phyloP scores from a whole-genome alignment of 2,797 vertebrate species.

The Otus scops region DNA sequence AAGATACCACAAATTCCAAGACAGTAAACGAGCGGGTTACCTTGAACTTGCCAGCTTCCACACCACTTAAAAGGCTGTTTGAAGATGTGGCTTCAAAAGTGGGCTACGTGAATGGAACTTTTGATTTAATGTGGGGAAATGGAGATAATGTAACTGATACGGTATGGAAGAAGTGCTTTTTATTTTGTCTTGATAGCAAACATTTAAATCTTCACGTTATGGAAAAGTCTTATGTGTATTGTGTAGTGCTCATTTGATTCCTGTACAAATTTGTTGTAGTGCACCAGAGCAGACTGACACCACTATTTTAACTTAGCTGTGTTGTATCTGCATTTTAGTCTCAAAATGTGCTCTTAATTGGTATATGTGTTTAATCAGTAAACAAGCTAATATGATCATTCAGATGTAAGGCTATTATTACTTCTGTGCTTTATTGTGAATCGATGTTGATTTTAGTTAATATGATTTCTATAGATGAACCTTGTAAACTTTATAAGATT shows the following conservation, averaged over 20 bases:
- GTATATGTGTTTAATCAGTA: neutral
- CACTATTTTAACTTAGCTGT: neutral
- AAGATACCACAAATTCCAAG: slow-evolving; percentile 94
- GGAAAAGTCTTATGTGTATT: neutral
- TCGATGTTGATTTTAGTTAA: neutral
- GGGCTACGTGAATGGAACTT: slow-evolving; percentile 90
- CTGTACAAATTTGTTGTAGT: neutral
- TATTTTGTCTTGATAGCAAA: neutral
- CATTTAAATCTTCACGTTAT: accelerated
- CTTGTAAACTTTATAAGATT: neutral
- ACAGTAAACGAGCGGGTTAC: slow-evolving; percentile 90
- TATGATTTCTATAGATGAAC: neutral
- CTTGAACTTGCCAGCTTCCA: slow-evolving; percentile 94
- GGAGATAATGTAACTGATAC: slow-evolving; percentile 73
- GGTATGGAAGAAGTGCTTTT: slow-evolving; percentile 68
- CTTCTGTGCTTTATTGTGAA: neutral
- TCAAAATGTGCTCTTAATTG: neutral
- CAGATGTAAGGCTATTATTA: neutral
- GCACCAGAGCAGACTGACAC: neutral
- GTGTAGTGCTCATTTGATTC: neutral
- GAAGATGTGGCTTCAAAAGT: slow-evolving; percentile 93
- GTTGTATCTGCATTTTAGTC: neutral
- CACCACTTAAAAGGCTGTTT: slow-evolving; percentile 86
- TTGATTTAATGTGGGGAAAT: slow-evolving; percentile 88
- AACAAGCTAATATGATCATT: neutral